Percentiles rank a stretch among this genome's conserved stretches.
These are phyloP conservation scores for Cyprinodon tularosa DNA, from an alignment of 2,113 vertebrate species.

Conservation along the genomic window DNA sequence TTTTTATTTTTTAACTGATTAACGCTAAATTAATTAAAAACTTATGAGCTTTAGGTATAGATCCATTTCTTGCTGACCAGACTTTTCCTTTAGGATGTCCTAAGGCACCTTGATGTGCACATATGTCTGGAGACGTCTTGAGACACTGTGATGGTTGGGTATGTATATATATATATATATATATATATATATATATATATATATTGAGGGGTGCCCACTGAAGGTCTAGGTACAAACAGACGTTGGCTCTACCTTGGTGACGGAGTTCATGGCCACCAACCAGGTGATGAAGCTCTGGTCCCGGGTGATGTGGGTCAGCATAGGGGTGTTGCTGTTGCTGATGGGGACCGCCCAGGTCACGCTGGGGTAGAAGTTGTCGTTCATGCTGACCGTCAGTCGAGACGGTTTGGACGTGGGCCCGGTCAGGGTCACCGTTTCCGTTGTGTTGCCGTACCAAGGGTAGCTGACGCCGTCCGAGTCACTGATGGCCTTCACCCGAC, in stretches of 20 bases:
- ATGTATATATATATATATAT: too few species aligned
- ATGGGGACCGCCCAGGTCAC: constrained; percentile 99
- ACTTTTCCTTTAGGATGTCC: too few species aligned
- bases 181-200: too few species aligned
- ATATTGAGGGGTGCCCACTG: too few species aligned
- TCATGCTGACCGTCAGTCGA: constrained; percentile 97
- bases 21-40: too few species aligned
- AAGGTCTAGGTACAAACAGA: neutral
- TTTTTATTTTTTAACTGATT: too few species aligned
- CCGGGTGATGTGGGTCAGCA: constrained; percentile 95
- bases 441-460: constrained; percentile 99
- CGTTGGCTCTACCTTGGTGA: constrained; percentile 79
- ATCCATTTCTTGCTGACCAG: too few species aligned
- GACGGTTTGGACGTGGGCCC: constrained; percentile 95
- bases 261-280: constrained; percentile 96
- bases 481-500: constrained; percentile 95
- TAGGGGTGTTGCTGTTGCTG: constrained; percentile 94
- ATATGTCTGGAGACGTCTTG: too few species aligned
- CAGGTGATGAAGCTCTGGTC: constrained; percentile 99
- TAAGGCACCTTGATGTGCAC: too few species aligned
- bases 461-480: constrained; percentile 98
- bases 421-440: constrained; percentile 93
- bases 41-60: too few species aligned
- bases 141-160: too few species aligned
- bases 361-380: constrained; percentile 99